phyloP scores from a whole-genome alignment of 2,113 vertebrate species.

The Dinomys branickii region DNA sequence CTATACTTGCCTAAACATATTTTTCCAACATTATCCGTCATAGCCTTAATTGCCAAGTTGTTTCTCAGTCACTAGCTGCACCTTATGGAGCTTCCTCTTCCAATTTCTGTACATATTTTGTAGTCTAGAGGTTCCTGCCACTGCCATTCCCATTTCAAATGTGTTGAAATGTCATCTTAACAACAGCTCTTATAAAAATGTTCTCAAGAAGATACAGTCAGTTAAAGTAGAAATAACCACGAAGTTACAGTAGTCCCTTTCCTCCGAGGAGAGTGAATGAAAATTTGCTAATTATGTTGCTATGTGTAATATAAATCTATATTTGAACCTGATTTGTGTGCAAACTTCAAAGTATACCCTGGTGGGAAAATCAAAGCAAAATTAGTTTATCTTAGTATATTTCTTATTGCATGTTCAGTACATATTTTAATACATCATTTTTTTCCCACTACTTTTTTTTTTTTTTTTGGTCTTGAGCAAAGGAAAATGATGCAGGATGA shows the following conservation, averaged over 20 bases:
- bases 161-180: not conserved
- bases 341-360: not conserved
- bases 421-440: conserved; percentile 53
- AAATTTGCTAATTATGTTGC: not conserved
- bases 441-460: conserved; percentile 62
- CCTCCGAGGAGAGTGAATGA: not conserved
- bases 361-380: not conserved
- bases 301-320: not conserved
- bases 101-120: not conserved
- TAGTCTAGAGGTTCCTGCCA: not conserved
- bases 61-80: not conserved
- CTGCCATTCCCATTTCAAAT: not conserved
- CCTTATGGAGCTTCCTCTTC: not conserved
- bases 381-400: not conserved
- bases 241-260: not conserved
- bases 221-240: not conserved
- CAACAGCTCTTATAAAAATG: not conserved
- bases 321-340: not conserved
- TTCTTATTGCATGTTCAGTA: conserved; percentile 64
- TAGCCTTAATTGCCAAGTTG: not conserved
- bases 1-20: too few relatives aligned
- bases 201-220: not conserved
- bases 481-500: conserved; percentile 85
- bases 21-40: not conserved
- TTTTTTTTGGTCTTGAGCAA: conserved; percentile 85